Percentiles rank a stretch among this genome's conserved stretches.
Evolutionary conservation across 2,113 vertebrate species (phyloP).

Genomic region (Hipposideros armiger): DNA sequence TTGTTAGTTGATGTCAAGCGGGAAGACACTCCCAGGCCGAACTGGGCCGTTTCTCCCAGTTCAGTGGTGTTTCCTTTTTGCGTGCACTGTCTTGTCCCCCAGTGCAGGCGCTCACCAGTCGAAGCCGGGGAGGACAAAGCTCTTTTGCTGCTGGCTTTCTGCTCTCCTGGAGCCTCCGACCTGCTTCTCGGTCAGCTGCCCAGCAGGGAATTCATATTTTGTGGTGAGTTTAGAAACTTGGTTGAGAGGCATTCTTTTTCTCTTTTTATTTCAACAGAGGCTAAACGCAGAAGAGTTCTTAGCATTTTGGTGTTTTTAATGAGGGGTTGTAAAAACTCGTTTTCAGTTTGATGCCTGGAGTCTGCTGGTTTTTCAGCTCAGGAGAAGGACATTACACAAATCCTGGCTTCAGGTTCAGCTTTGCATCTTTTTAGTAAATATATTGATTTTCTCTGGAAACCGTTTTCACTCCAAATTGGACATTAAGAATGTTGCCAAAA

Average conservation of each 20-base stretch:
- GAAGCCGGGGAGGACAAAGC: fast-evolving
- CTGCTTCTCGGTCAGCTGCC: fast-evolving
- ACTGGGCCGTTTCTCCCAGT: no score
- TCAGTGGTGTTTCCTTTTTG: fast-evolving
- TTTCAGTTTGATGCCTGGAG: neutral
- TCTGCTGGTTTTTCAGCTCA: neutral
- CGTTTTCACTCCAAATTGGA: neutral
- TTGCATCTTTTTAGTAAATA: neutral
- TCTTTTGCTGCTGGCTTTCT: fast-evolving
- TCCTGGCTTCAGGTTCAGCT: neutral
- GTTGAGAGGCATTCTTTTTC: no score
- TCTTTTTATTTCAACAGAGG: neutral
- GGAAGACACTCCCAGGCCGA: neutral
- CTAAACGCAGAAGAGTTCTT: neutral
- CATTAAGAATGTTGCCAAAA: neutral
- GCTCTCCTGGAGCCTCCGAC: neutral
- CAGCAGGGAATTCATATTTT: neutral
- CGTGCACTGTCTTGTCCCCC: fast-evolving
- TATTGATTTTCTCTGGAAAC: neutral
- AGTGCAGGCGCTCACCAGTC: neutral
- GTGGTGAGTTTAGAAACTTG: no score
- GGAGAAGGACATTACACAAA: fast-evolving
- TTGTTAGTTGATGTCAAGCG: neutral
- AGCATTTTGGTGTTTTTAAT: neutral
- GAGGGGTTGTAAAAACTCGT: neutral